Conservation (phyloP, 30 jellyfish, hydroid and myxozoan species). For the Chrysaora quinquecirrha region DNA sequence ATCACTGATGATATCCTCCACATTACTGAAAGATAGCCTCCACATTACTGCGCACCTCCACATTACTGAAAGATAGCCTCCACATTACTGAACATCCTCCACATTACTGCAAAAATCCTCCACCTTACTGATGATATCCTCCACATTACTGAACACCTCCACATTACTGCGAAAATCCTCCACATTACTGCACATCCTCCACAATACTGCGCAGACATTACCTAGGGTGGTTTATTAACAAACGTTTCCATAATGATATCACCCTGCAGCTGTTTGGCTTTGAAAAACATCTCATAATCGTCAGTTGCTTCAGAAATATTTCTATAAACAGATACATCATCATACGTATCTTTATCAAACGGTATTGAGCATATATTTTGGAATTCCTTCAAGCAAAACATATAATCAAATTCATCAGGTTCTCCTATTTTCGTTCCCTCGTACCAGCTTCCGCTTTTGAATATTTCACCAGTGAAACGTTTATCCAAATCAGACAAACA, state of each 20-base stretch:
- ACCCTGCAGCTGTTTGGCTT: background rate
- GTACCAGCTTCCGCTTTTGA: constrained; percentile 57
- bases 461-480: constrained; percentile 26
- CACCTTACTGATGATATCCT: too few relatives aligned
- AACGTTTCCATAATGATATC: background rate
- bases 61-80: too few relatives aligned
- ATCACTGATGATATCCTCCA: too few relatives aligned
- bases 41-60: too few relatives aligned
- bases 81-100: too few relatives aligned
- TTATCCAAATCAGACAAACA: constrained; percentile 15
- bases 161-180: too few relatives aligned
- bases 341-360: background rate
- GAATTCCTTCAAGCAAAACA: constrained; percentile 28
- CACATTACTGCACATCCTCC: too few relatives aligned
- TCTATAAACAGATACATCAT: background rate
- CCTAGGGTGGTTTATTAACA: background rate
- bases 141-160: too few relatives aligned
- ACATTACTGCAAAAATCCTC: too few relatives aligned
- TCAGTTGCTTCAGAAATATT: background rate
- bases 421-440: constrained; percentile 53
- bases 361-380: background rate
- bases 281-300: background rate
- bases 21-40: too few relatives aligned
- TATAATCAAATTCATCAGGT: constrained; percentile 51
- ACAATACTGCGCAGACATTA: too few relatives aligned